A percentile compares a stretch with the other conserved stretches of the same genome.
Conservation (phyloP, 2,888 invertebrate species). For the Tiliacea citrago region DNA sequence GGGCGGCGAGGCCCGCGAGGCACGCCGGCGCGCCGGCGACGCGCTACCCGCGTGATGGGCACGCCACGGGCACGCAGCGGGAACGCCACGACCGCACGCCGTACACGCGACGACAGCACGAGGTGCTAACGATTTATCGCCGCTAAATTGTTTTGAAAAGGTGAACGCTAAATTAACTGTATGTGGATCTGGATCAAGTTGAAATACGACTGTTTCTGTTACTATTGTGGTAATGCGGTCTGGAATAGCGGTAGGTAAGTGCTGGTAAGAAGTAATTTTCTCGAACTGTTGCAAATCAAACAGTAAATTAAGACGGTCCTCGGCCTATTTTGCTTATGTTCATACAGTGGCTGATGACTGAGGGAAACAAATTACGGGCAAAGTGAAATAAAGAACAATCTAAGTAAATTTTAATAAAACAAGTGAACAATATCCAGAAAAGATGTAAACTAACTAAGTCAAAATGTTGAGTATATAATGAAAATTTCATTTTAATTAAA, state of each 20-base stretch:
- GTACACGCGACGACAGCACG: slow-evolving; percentile 77
- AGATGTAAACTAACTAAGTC: background rate
- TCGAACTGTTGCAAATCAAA: slow-evolving; percentile 30
- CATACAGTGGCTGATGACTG: background rate
- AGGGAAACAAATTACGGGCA: background rate
- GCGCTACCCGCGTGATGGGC: slow-evolving; percentile 54
- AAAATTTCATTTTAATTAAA: background rate
- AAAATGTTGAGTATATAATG: no score
- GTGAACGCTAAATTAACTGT: slow-evolving; percentile 78
- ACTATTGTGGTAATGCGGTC: slow-evolving; percentile 47
- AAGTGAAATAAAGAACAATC: background rate
- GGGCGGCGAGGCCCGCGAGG: slow-evolving; percentile 55
- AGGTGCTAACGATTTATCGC: slow-evolving; percentile 82
- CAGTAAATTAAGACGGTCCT: slow-evolving; percentile 2
- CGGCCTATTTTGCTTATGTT: background rate
- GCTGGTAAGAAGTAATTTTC: background rate
- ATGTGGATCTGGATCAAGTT: slow-evolving; percentile 64
- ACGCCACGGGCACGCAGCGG: slow-evolving; percentile 61
- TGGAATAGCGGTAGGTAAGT: slow-evolving; percentile 35
- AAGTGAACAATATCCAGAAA: background rate
- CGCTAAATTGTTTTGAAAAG: slow-evolving; percentile 82
- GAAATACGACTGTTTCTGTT: slow-evolving; percentile 60
- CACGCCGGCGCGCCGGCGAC: slow-evolving; percentile 63
- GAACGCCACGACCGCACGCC: slow-evolving; percentile 69
- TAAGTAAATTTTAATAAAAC: background rate